phyloP scores from a whole-genome alignment of 1,140 invertebrate genomes.

The Melanaphis sacchari region DNA sequence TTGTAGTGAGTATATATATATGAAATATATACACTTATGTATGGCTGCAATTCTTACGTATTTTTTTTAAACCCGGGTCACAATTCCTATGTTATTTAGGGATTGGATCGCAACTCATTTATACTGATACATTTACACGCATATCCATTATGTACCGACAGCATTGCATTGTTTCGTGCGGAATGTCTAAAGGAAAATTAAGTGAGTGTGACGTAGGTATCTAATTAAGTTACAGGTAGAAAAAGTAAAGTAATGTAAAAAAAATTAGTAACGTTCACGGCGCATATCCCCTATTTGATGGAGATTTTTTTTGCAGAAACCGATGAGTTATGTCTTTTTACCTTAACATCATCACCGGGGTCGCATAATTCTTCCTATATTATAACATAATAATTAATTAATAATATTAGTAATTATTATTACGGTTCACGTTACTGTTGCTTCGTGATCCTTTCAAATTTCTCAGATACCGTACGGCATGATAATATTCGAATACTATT shows the following conservation, averaged over 20 bases:
- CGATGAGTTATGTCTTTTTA: constrained; percentile 28
- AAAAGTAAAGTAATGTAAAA: not conserved
- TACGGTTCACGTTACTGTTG: not conserved
- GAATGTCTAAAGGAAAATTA: constrained; percentile 11
- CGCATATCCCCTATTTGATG: not conserved
- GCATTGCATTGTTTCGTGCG: not conserved
- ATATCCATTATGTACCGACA: not conserved
- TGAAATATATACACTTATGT: too few species aligned
- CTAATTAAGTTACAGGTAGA: constrained; percentile 35
- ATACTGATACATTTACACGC: too few species aligned
- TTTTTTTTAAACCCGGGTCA: too few species aligned
- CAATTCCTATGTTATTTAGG: too few species aligned
- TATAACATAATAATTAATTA: not conserved
- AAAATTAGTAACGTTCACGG: not conserved
- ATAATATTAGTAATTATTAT: not conserved
- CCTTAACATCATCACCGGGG: not conserved
- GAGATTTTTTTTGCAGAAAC: not conserved
- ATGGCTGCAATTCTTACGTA: too few species aligned
- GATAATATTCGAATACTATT: not conserved
- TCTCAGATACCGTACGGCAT: not conserved
- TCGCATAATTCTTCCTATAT: not conserved
- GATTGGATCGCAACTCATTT: too few species aligned
- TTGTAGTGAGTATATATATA: too few species aligned
- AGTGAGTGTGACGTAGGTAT: not conserved
- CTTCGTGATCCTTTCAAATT: not conserved